A percentile compares a stretch with the other conserved stretches of the same genome.
These are phyloP conservation scores for Chiridota heheva DNA, from an alignment of 35 echinoderm and acorn worm species.

Conservation along the genomic window DNA sequence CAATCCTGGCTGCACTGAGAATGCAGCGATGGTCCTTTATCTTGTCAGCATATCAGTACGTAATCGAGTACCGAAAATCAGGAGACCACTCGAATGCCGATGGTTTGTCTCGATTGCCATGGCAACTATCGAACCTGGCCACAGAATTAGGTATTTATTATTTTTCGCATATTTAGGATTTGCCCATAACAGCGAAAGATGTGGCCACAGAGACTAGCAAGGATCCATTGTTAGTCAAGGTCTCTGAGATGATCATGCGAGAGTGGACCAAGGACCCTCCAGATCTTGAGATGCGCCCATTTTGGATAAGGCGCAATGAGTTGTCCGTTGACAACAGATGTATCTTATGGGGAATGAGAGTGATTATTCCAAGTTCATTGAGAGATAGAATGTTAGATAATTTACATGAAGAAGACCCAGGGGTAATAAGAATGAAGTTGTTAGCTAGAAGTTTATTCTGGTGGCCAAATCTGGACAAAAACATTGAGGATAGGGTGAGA, in stretches of 20 bases:
- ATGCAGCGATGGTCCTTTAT: conserved; percentile 45
- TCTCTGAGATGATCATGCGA: background rate
- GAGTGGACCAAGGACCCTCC: conserved; percentile 12
- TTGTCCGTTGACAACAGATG: conserved; percentile 46
- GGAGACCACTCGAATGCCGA: conserved; percentile 16
- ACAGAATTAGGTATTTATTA: conserved; percentile 13
- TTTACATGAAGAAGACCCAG: conserved; percentile 33
- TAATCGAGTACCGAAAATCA: conserved; percentile 16
- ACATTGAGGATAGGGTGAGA: conserved; percentile 35
- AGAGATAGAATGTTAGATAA: background rate
- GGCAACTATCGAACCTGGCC: background rate
- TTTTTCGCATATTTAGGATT: background rate
- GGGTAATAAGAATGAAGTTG: conserved; percentile 44
- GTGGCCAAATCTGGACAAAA: conserved; percentile 48
- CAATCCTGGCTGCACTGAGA: conserved; percentile 23
- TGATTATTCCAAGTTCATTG: conserved; percentile 8
- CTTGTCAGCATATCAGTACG: conserved; percentile 30
- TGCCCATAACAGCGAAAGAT: conserved; percentile 19
- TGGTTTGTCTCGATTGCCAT: conserved; percentile 21
- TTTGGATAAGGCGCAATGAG: conserved; percentile 12
- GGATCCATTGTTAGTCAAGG: conserved; percentile 29
- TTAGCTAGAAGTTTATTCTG: conserved; percentile 25
- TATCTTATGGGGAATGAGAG: conserved; percentile 54
- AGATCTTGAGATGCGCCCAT: conserved; percentile 13
- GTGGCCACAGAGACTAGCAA: background rate